Evolutionary conservation across 2,888 invertebrate species (phyloP).

Genomic region (Rhogogaster chlorosoma): DNA sequence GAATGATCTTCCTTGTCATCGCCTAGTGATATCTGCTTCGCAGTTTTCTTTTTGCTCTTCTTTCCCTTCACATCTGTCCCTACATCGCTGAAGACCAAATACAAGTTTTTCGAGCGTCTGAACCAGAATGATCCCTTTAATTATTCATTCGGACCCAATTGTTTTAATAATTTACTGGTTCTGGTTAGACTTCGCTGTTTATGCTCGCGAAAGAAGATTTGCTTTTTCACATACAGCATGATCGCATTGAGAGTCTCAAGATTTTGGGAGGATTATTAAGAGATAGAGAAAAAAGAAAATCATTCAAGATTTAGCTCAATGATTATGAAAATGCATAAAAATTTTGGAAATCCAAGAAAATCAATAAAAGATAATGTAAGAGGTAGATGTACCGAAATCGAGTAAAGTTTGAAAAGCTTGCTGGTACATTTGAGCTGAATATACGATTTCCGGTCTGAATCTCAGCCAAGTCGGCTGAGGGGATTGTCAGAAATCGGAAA

Average conservation of each 20-base stretch:
- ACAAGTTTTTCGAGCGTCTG: too few relatives aligned
- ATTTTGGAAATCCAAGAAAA: not conserved
- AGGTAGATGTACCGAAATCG: not conserved
- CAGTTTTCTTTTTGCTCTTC: slow-evolving; percentile 26
- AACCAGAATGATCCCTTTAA: too few relatives aligned
- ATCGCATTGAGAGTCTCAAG: not conserved
- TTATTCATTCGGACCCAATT: too few relatives aligned
- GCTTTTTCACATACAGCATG: not conserved
- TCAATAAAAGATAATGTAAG: not conserved
- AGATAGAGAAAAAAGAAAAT: too few relatives aligned
- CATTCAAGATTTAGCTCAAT: not conserved
- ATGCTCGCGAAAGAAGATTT: not conserved
- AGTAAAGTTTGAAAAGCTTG: not conserved
- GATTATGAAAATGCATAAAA: not conserved
- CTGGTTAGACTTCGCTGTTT: not conserved
- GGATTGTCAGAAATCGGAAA: not conserved
- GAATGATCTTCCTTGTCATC: slow-evolving; percentile 20
- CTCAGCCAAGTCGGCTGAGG: not conserved
- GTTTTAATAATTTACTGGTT: not conserved
- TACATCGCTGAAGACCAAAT: not conserved
- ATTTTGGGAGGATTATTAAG: not conserved
- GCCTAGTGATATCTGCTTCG: not conserved
- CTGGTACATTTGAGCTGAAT: not conserved
- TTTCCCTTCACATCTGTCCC: not conserved
- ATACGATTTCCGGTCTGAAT: not conserved